Evolutionary conservation across 2,888 invertebrate species (phyloP).

Genomic region (Mellilla xanthometata): DNA sequence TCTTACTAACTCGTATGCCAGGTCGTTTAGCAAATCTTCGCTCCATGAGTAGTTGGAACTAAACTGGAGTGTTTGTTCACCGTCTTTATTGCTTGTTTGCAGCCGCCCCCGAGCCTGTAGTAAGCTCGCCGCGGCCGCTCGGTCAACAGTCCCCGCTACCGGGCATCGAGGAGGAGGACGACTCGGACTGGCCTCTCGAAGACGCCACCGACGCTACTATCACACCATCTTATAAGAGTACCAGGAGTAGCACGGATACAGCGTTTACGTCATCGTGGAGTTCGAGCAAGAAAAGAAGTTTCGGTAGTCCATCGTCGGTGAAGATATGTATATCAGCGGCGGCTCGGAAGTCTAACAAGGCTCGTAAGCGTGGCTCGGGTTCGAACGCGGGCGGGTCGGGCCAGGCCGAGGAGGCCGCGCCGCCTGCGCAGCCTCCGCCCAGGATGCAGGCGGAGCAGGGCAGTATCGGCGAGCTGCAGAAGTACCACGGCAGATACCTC

Average conservation of each 20-base stretch:
- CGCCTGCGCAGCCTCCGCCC: slow-evolving; percentile 54
- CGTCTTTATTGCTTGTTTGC: slow-evolving; percentile 64
- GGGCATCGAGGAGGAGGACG: slow-evolving; percentile 92
- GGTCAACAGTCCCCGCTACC: slow-evolving; percentile 89
- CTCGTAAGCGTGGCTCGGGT: slow-evolving; percentile 76
- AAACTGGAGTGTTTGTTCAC: slow-evolving; percentile 41
- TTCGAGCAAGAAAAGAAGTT: slow-evolving; percentile 77
- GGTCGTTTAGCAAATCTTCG: slow-evolving; percentile 48
- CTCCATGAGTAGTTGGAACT: slow-evolving; percentile 32
- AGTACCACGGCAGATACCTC: slow-evolving; percentile 93
- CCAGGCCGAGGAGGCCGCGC: slow-evolving; percentile 60
- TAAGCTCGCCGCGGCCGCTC: slow-evolving; percentile 81
- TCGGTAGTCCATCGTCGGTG: slow-evolving; percentile 83
- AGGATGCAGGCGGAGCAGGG: slow-evolving; percentile 97
- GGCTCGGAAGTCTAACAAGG: slow-evolving; percentile 76
- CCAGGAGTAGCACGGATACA: slow-evolving; percentile 76
- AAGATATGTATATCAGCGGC: slow-evolving; percentile 82
- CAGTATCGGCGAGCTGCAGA: slow-evolving; percentile 94
- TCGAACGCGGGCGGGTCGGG: slow-evolving; percentile 58
- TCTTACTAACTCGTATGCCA: slow-evolving; percentile 36
- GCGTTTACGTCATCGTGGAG: slow-evolving; percentile 75
- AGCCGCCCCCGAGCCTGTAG: slow-evolving; percentile 79
- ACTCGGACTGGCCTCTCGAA: slow-evolving; percentile 83
- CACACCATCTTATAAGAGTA: slow-evolving; percentile 78
- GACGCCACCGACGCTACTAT: slow-evolving; percentile 77